These are phyloP conservation scores for Isotomurus palustris DNA, from an alignment of 2,888 invertebrate species.

Conservation along the genomic window DNA sequence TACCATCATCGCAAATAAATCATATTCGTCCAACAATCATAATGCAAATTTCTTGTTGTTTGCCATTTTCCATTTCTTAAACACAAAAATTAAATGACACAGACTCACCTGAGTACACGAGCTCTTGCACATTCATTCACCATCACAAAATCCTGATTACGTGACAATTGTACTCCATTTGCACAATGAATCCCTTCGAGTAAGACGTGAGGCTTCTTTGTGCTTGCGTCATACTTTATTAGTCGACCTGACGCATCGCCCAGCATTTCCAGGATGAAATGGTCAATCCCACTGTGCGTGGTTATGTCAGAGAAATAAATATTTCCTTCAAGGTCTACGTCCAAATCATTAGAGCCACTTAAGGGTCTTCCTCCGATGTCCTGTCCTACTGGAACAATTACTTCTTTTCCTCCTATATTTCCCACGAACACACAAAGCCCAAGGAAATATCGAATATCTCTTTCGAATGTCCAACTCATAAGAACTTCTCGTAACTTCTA, in stretches of 20 bases:
- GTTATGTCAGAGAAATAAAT: slow-evolving; percentile 85
- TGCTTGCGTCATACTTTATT: slow-evolving; percentile 71
- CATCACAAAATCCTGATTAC: slow-evolving; percentile 74
- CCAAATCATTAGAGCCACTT: slow-evolving; percentile 68
- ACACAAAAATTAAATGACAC: not conserved
- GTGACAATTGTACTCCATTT: slow-evolving; percentile 79
- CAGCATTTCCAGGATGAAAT: slow-evolving; percentile 16
- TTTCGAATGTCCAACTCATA: no score
- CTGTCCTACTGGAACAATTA: slow-evolving; percentile 50
- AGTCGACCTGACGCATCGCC: slow-evolving; percentile 57
- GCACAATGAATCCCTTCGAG: slow-evolving; percentile 74
- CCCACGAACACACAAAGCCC: slow-evolving; percentile 15
- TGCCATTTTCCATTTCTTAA: not conserved
- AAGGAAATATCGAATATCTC: not conserved
- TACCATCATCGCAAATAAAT: no score
- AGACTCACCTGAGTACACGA: slow-evolving; percentile 60
- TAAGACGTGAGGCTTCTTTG: slow-evolving; percentile 70
- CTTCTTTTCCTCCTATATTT: no score
- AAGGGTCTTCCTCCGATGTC: slow-evolving; percentile 64
- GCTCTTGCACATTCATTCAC: slow-evolving; percentile 66
- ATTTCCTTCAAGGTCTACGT: slow-evolving; percentile 71
- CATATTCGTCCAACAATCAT: no score
- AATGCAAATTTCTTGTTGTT: not conserved
- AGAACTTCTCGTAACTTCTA: not conserved
- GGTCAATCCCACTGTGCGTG: slow-evolving; percentile 64